Evolutionary conservation across 2,888 invertebrate species (phyloP).

Genomic region (Abscondita cerata): DNA sequence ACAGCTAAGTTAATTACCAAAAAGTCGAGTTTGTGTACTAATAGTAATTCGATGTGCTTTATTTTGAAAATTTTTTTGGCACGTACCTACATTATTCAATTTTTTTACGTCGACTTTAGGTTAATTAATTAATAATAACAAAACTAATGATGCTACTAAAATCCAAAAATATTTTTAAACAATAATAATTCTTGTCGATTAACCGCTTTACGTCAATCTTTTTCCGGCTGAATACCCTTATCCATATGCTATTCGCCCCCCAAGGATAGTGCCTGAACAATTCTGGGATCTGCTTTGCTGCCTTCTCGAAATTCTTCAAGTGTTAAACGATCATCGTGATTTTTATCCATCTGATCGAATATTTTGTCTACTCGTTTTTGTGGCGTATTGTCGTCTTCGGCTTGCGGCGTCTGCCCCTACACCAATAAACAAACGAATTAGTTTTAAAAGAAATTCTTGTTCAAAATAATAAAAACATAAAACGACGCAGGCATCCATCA

Average conservation of each 20-base stretch:
- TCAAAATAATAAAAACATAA: neutral
- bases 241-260: slow-evolving; percentile 70
- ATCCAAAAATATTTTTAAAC: slow-evolving; percentile 22
- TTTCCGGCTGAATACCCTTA: slow-evolving; percentile 52
- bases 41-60: slow-evolving; percentile 2
- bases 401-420: slow-evolving; percentile 85
- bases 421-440: slow-evolving; percentile 31
- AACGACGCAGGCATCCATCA: neutral
- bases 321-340: slow-evolving; percentile 95
- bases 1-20: too few relatives aligned
- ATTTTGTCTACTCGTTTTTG: slow-evolving; percentile 98
- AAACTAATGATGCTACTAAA: slow-evolving; percentile 15
- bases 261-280: slow-evolving; percentile 93
- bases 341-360: slow-evolving; percentile 99
- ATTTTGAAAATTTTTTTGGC: slow-evolving; percentile 8
- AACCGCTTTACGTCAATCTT: slow-evolving; percentile 46
- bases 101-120: slow-evolving; percentile 7
- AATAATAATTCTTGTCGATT: slow-evolving; percentile 19
- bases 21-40: too few relatives aligned
- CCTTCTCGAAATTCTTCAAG: slow-evolving; percentile 97
- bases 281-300: slow-evolving; percentile 97
- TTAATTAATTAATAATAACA: neutral
- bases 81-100: neutral
- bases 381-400: slow-evolving; percentile 90
- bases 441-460: neutral